Percentiles rank a stretch among this genome's conserved stretches.
These are phyloP conservation scores for Caretta caretta DNA, from an alignment of 2,113 vertebrate species.

Conservation along the genomic window DNA sequence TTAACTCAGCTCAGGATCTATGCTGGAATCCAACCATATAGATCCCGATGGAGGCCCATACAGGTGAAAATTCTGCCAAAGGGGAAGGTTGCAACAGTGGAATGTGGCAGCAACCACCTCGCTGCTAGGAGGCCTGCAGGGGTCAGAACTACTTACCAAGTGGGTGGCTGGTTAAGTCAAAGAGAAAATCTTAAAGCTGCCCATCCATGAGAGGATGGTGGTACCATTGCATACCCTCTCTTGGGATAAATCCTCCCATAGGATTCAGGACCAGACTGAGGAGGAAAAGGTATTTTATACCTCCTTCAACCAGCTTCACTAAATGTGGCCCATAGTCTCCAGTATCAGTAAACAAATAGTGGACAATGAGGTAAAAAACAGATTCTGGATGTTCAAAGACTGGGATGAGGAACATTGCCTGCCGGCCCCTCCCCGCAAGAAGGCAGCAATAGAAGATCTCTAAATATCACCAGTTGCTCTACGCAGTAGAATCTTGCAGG, in stretches of 20 bases:
- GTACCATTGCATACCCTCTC: not conserved
- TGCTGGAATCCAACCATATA: not conserved
- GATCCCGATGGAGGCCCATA: not conserved
- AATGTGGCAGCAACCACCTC: not conserved
- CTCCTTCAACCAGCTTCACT: not conserved
- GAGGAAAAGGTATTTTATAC: not conserved
- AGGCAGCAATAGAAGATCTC: not conserved
- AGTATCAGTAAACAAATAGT: not conserved
- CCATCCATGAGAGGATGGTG: not conserved
- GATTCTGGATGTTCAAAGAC: not conserved
- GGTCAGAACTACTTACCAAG: not conserved
- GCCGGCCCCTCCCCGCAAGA: not conserved
- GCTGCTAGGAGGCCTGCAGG: not conserved
- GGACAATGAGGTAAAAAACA: rapidly evolving
- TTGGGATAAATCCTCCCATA: not conserved
- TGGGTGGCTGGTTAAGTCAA: not conserved
- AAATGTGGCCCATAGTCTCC: too few relatives aligned
- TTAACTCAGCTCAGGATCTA: not conserved
- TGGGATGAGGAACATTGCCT: not conserved
- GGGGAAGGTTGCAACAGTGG: not conserved
- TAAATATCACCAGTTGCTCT: not conserved
- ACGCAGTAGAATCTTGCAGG: not conserved
- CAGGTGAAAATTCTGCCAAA: not conserved
- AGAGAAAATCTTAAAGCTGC: not conserved
- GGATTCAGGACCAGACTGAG: not conserved